These are phyloP conservation scores for Cettia cetti DNA, from an alignment of 2,113 vertebrate species.

Conservation along the genomic window DNA sequence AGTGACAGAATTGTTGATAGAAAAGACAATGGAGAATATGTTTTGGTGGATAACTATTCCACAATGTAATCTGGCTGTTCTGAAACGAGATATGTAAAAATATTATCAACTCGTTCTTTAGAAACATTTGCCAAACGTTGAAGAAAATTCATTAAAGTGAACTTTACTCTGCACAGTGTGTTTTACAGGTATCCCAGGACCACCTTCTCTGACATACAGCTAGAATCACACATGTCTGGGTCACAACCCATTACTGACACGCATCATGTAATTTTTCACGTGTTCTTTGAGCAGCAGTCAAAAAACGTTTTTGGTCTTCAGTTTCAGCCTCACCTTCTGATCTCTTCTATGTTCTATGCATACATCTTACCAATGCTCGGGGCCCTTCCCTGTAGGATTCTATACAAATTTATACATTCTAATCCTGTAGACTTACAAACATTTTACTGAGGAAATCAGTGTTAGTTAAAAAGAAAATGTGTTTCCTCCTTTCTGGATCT, in stretches of 20 bases:
- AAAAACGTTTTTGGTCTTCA: not conserved
- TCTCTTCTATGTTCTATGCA: not conserved
- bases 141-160: not conserved
- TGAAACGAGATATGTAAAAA: not conserved
- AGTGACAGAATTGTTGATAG: not conserved
- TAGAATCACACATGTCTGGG: not conserved
- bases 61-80: not conserved
- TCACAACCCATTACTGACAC: not conserved
- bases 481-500: not conserved
- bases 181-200: not conserved
- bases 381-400: not conserved
- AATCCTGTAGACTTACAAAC: not conserved
- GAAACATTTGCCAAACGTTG: not conserved
- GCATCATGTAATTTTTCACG: not conserved
- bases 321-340: not conserved
- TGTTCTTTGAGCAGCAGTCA: not conserved
- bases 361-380: not conserved
- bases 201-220: not conserved
- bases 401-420: not conserved
- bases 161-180: not conserved
- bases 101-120: not conserved
- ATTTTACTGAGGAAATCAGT: not conserved
- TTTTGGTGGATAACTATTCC: not conserved
- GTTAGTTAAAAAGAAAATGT: not conserved
- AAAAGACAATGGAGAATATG: not conserved